Conservation (phyloP, 1,140 invertebrate genomes). For the Eupeodes corollae region DNA sequence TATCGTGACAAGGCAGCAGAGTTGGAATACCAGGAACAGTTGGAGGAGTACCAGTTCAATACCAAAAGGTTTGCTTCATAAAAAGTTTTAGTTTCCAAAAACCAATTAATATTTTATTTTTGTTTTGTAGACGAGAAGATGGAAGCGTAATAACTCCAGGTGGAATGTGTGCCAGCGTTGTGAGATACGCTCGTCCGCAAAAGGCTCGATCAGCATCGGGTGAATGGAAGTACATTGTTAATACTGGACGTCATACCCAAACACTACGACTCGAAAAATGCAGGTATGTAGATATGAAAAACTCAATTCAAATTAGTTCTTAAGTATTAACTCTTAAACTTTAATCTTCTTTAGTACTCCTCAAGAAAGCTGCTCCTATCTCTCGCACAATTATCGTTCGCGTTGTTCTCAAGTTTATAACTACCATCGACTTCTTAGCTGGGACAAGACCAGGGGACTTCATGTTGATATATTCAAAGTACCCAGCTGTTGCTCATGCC, state of each 20-base stretch:
- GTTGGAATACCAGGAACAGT: slow-evolving; percentile 28
- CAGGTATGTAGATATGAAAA: slow-evolving; percentile 47
- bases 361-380: slow-evolving; percentile 61
- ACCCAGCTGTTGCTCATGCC: slow-evolving; percentile 74
- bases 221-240: slow-evolving; percentile 79
- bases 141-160: slow-evolving; percentile 36
- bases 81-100: neutral
- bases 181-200: slow-evolving; percentile 73
- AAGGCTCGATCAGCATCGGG: slow-evolving; percentile 68
- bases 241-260: slow-evolving; percentile 75
- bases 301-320: neutral
- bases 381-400: slow-evolving; percentile 68
- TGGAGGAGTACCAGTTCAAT: slow-evolving; percentile 24
- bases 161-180: slow-evolving; percentile 68
- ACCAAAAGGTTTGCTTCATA: slow-evolving; percentile 24
- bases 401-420: slow-evolving; percentile 76
- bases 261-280: slow-evolving; percentile 75
- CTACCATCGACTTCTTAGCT: slow-evolving; percentile 73
- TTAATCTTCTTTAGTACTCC: slow-evolving; percentile 51
- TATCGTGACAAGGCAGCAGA: slow-evolving; percentile 43
- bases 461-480: slow-evolving; percentile 83
- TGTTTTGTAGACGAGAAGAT: slow-evolving; percentile 43
- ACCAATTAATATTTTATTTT: neutral
- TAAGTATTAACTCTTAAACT: neutral
- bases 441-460: slow-evolving; percentile 67